Base-by-base conservation (phyloP, 2,888 invertebrate genomes). In the Leptogaster cylindrica region DNA sequence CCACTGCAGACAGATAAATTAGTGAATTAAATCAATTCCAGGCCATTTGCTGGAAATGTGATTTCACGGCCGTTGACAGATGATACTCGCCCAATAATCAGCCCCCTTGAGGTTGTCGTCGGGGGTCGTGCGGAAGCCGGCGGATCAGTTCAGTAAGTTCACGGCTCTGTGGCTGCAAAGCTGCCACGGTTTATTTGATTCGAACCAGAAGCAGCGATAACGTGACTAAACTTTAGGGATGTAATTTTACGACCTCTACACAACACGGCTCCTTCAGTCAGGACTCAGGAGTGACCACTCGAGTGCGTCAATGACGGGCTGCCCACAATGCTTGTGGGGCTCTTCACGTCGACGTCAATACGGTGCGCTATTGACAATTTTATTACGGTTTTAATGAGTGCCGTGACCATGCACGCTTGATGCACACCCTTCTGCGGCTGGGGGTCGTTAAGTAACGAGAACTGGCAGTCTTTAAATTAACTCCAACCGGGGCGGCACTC, bases 1-100 rank as follows among this genome's bases (percentile, higher is more conserved):
- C 20, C 20, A 10, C 36, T 25, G 39, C 61, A 63, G 63, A 44
- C 63, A 36, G 46, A 63, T 63, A 63, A 63, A 63, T 63, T 46
- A 63, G 63, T 63, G 63, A 63, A 63, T 63, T 63, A 63, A 63
- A 63, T 63, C 63, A 63, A 63, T 63, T 63, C 63, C 63, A 28
- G 16, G 41, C 63, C 63, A 63, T 63, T 63, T 63, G 41, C 14
- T 46, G 63, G 63, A 28, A 44, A 58, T 63, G 63, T 63, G 63
- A 63, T 63, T 63, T 63, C 46, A 63, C 46, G 18, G 46, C 63
- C 63, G 41, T 27, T 28, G 27, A 44, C 27, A 25, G 16, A 20
- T 16, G 18, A 44, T 44, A 41, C 41, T 25, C 25, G 52, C 55
- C 55, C 14, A 55, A 63, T 63, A 63, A 63, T 63, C 63, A 27